These are phyloP conservation scores for Pandion haliaetus DNA, from an alignment of 2,113 vertebrate species.

Conservation along the genomic window DNA sequence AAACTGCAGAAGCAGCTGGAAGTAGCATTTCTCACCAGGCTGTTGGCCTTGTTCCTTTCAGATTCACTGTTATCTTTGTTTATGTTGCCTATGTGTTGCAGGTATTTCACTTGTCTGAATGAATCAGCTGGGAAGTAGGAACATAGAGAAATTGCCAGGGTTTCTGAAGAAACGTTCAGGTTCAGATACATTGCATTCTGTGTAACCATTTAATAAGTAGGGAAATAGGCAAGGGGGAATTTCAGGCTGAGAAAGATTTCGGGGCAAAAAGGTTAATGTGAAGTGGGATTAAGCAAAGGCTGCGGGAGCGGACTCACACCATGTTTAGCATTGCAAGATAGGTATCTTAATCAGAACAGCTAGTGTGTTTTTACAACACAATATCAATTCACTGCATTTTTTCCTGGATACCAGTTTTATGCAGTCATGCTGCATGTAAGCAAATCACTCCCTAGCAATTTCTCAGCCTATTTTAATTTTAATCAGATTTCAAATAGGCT, in stretches of 20 bases:
- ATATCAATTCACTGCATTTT: neutral
- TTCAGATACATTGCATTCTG: neutral
- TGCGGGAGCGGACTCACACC: neutral
- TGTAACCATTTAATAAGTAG: neutral
- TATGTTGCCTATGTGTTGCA: neutral
- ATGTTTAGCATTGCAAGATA: neutral
- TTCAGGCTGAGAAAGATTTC: neutral
- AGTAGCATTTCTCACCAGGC: neutral
- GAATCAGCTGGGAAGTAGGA: neutral
- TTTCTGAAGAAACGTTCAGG: neutral
- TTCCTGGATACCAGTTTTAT: neutral
- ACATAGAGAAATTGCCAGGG: neutral
- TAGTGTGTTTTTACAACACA: neutral
- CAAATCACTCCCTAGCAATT: neutral
- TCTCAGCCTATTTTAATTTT: neutral
- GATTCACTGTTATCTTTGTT: neutral
- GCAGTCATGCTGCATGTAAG: neutral
- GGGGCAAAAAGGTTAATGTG: neutral
- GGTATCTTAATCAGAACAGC: neutral
- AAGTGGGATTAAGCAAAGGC: neutral
- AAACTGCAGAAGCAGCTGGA: neutral
- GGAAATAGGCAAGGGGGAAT: neutral
- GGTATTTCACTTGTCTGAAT: neutral
- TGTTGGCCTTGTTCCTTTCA: neutral
- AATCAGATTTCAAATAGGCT: neutral